Evolutionary conservation across 1,140 invertebrate species (phyloP).

Genomic region (Meloidogyne floridensis): DNA sequence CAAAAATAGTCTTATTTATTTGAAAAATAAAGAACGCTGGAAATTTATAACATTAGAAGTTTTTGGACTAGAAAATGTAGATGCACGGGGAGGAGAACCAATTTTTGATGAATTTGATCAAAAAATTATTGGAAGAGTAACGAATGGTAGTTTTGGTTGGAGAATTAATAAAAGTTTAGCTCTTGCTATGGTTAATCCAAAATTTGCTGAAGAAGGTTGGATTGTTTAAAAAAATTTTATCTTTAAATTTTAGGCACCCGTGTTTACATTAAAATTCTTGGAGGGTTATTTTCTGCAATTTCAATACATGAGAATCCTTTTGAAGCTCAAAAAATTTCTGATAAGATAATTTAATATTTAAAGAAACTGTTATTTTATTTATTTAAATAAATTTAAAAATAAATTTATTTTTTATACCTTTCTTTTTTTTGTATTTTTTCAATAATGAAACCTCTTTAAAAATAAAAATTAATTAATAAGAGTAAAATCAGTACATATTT

Average conservation of each 20-base stretch:
- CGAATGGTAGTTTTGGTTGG: background rate
- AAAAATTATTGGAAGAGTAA: constrained; percentile 1
- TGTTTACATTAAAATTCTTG: background rate
- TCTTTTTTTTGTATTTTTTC: too few species aligned
- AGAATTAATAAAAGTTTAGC: background rate
- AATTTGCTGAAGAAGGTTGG: background rate
- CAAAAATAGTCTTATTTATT: background rate
- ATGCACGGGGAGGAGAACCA: background rate
- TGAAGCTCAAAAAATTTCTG: background rate
- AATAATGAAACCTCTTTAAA: too few species aligned
- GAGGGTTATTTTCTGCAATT: background rate
- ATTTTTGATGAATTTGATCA: background rate
- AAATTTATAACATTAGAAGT: constrained; percentile 7
- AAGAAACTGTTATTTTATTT: too few species aligned
- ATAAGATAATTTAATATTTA: too few species aligned
- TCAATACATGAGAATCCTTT: background rate
- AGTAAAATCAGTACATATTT: too few species aligned
- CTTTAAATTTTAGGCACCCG: background rate
- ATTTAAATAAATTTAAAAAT: too few species aligned
- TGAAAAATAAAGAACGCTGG: background rate
- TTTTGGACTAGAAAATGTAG: background rate
- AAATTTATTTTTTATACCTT: too few species aligned
- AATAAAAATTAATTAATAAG: too few species aligned
- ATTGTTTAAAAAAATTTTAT: background rate
- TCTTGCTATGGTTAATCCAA: background rate